A percentile compares a stretch with the other conserved stretches of the same genome.
Evolutionary conservation across 2,797 vertebrate species (phyloP).

Genomic region (Chaetodon trifasciatus): DNA sequence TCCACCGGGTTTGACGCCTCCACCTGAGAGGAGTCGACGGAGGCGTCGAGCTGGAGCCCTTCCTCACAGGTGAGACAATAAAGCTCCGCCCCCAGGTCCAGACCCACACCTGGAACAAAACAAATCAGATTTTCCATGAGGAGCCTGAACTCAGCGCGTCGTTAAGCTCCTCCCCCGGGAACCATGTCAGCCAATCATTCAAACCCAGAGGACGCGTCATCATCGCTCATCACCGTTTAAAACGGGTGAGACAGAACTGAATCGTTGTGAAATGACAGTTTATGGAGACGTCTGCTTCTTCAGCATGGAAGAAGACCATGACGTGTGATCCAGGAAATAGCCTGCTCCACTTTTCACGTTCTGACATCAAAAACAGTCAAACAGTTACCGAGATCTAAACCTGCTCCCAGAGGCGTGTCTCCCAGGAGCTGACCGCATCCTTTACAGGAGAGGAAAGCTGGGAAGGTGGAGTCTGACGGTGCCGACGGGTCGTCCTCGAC

Average conservation of each 20-base stretch:
- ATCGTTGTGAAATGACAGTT: too few relatives aligned
- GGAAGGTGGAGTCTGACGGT: constrained; percentile 76
- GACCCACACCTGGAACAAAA: constrained; percentile 76
- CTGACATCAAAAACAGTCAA: neutral
- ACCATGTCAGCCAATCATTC: too few relatives aligned
- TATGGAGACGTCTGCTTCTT: too few relatives aligned
- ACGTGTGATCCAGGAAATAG: too few relatives aligned
- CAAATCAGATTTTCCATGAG: too few relatives aligned
- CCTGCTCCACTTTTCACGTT: too few relatives aligned
- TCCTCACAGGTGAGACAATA: constrained; percentile 83
- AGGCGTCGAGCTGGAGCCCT: constrained; percentile 48
- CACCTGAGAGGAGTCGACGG: constrained; percentile 30
- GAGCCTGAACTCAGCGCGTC: too few relatives aligned
- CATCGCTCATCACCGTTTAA: too few relatives aligned
- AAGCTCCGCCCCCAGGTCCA: constrained; percentile 81
- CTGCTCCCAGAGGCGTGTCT: constrained; percentile 83
- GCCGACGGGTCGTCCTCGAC: constrained; percentile 71
- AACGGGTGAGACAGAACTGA: too few relatives aligned
- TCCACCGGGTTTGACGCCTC: constrained; percentile 27
- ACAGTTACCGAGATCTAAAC: constrained; percentile 80
- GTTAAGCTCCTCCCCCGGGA: too few relatives aligned
- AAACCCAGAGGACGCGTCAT: too few relatives aligned
- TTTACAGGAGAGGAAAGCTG: constrained; percentile 84
- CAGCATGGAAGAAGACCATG: too few relatives aligned
- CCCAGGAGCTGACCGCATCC: constrained; percentile 88